phyloP scores from a whole-genome alignment of 2,113 vertebrate species.

The Malaclemys terrapin region DNA sequence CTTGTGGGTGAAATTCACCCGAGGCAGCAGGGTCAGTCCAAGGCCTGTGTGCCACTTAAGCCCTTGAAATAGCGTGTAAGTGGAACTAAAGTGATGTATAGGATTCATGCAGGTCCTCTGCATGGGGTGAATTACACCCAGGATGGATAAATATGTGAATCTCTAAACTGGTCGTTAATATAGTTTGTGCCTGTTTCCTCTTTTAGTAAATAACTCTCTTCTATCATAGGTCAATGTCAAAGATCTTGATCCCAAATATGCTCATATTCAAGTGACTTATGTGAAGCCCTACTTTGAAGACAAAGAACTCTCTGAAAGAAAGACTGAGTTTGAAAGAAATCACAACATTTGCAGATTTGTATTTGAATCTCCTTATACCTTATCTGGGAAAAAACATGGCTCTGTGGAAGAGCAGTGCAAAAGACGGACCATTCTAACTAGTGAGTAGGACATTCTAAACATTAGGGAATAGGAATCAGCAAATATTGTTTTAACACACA shows the following conservation, averaged over 20 bases:
- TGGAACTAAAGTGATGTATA: background rate
- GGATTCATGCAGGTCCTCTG: background rate
- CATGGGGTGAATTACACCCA: background rate
- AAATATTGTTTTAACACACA: background rate
- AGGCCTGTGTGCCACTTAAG: background rate
- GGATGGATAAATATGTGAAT: background rate
- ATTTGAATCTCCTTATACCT: constrained; percentile 96
- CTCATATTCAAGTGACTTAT: constrained; percentile 95
- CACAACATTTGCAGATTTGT: constrained; percentile 95
- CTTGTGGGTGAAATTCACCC: background rate
- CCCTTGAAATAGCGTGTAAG: background rate
- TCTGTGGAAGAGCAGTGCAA: constrained; percentile 97
- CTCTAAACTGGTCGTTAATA: background rate
- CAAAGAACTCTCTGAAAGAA: constrained; percentile 91
- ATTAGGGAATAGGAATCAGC: background rate
- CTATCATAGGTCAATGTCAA: constrained; percentile 89
- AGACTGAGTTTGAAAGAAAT: constrained; percentile 93
- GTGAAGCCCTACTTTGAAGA: constrained; percentile 97
- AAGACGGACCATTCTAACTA: constrained; percentile 90
- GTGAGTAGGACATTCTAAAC: constrained; percentile 74
- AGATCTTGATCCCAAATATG: constrained; percentile 93
- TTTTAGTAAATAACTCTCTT: background rate
- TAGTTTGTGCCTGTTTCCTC: background rate
- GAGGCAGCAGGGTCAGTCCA: background rate
- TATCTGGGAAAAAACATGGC: constrained; percentile 96